phyloP scores from a whole-genome alignment of 30 jellyfish, hydroid and myxozoan species.

The Turritopsis rubra region DNA sequence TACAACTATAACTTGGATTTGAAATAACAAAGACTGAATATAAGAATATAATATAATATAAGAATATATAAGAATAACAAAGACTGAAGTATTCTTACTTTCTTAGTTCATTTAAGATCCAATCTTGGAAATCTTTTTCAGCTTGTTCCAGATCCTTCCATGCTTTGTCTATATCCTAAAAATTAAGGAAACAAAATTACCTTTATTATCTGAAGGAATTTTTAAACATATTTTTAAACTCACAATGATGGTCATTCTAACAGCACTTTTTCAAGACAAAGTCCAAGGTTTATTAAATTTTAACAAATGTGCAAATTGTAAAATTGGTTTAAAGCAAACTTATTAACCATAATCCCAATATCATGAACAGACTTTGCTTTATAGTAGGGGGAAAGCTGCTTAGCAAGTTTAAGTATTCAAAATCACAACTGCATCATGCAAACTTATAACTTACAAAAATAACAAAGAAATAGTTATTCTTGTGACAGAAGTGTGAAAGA shows the following conservation, averaged over 20 bases:
- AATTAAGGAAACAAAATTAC: not conserved
- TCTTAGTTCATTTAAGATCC: constrained; percentile 92
- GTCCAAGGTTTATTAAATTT: not conserved
- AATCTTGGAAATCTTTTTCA: constrained; percentile 88
- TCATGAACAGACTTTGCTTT: not conserved
- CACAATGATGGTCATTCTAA: not conserved
- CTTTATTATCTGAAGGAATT: not conserved
- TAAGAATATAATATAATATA: too few relatives aligned
- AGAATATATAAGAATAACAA: too few relatives aligned
- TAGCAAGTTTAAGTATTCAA: not conserved
- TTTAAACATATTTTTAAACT: not conserved
- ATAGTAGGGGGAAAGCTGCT: not conserved
- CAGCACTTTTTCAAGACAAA: not conserved
- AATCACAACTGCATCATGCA: not conserved
- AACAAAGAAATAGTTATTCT: too few relatives aligned
- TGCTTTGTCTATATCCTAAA: constrained; percentile 82
- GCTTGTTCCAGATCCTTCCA: constrained; percentile 98
- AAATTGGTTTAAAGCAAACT: not conserved
- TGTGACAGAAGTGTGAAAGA: not conserved
- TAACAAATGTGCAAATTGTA: not conserved
- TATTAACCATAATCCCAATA: not conserved
- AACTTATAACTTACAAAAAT: not conserved
- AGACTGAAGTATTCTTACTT: constrained; percentile 36
- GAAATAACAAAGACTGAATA: too few relatives aligned
- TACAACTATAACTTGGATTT: too few relatives aligned